Percentiles rank a stretch among this genome's conserved stretches.
phyloP scores from a whole-genome alignment of 2,113 vertebrate species.

The Cyanoderma ruficeps region DNA sequence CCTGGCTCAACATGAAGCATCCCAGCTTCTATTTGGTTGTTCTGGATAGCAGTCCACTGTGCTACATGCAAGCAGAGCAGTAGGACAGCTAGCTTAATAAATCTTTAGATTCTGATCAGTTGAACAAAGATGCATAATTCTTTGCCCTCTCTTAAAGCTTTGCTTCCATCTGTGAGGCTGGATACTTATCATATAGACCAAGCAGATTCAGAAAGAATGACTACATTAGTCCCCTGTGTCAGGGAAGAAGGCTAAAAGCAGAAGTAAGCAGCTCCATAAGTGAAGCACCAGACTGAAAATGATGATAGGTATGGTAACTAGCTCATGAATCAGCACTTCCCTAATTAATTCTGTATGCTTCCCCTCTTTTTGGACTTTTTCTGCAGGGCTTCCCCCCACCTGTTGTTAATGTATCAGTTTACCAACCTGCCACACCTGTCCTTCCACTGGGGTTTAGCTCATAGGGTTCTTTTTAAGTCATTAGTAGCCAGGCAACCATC shows the following conservation, averaged over 20 bases:
- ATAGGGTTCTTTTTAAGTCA: neutral
- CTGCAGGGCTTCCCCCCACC: neutral
- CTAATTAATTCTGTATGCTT: neutral
- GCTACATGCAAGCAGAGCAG: neutral
- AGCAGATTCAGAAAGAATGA: neutral
- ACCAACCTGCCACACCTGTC: constrained; percentile 18
- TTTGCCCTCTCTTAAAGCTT: neutral
- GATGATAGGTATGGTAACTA: neutral
- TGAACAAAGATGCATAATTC: neutral
- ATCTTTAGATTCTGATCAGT: neutral
- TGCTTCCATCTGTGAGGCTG: neutral
- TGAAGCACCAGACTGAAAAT: neutral
- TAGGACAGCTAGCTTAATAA: neutral
- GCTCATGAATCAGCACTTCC: neutral
- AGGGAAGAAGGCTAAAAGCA: neutral
- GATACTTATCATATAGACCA: neutral
- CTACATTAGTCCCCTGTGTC: neutral
- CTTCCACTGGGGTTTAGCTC: neutral
- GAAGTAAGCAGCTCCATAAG: neutral
- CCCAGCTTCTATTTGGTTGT: accelerated
- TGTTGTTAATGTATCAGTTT: neutral
- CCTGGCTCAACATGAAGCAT: neutral
- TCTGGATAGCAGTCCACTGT: neutral
- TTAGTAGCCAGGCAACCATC: constrained; percentile 36
- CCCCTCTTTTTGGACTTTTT: neutral